These are phyloP conservation scores for Zhuqinia jingwanae DNA, from an alignment of 2,888 invertebrate species.

Conservation along the genomic window DNA sequence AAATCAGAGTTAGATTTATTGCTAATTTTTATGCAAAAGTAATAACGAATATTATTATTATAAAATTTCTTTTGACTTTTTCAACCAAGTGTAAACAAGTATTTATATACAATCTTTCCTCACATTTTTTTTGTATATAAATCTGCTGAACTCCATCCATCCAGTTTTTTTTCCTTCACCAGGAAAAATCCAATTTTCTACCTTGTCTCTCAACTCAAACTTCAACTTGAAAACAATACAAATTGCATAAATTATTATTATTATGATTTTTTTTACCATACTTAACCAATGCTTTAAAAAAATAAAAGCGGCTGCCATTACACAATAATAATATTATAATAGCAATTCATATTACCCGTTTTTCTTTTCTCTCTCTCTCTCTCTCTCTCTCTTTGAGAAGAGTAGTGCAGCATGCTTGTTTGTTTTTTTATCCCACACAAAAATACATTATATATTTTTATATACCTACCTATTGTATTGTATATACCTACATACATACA, in stretches of 20 bases:
- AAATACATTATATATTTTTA: background rate
- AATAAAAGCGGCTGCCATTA: background rate
- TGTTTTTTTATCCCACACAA: conserved; percentile 1
- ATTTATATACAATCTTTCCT: background rate
- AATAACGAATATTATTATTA: conserved; percentile 40
- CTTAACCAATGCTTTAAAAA: too few species aligned
- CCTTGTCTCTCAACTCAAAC: conserved; percentile 26
- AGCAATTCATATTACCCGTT: background rate
- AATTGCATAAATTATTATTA: conserved; percentile 59
- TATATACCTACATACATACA: background rate
- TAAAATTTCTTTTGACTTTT: too few species aligned
- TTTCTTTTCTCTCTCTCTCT: conserved; percentile 4
- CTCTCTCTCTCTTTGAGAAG: background rate
- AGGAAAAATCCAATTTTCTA: conserved; percentile 45
- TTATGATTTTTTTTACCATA: background rate
- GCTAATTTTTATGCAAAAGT: conserved; percentile 63
- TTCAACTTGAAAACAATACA: conserved; percentile 35
- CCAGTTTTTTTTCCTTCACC: background rate
- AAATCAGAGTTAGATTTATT: conserved; percentile 57
- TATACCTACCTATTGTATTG: conserved; percentile 6
- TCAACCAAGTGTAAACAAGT: background rate
- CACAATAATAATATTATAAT: too few species aligned
- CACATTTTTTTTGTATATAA: background rate
- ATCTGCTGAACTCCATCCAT: too few species aligned
- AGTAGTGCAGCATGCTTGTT: too few species aligned